A percentile compares a stretch with the other conserved stretches of the same genome.
phyloP scores from a whole-genome alignment of 2,113 vertebrate species.

The Anser cygnoides region DNA sequence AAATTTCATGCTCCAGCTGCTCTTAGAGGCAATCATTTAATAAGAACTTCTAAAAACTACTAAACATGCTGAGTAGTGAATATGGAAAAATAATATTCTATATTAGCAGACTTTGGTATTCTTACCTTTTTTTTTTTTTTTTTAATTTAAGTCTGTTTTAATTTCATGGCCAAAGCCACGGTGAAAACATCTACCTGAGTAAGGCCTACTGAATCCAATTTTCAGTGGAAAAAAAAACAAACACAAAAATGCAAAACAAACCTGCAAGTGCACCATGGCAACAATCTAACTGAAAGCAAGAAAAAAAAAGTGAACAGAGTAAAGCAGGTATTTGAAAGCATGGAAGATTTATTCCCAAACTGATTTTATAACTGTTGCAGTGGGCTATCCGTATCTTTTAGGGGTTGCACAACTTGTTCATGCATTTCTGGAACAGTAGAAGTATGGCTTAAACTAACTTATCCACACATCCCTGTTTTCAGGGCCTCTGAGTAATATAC shows the following conservation, averaged over 20 bases:
- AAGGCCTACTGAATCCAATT: neutral
- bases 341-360: neutral
- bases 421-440: neutral
- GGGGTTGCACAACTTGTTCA: neutral
- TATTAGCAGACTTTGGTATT: neutral
- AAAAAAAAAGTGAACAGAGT: neutral
- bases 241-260: neutral
- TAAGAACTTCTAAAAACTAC: neutral
- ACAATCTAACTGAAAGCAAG: neutral
- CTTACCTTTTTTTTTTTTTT: neutral
- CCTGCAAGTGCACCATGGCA: neutral
- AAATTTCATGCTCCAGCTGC: slow-evolving; percentile 52
- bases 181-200: neutral
- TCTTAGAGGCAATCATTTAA: neutral
- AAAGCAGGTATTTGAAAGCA: neutral
- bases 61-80: neutral
- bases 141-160: neutral
- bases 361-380: neutral
- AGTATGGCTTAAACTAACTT: neutral
- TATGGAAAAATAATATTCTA: neutral
- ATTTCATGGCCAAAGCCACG: neutral
- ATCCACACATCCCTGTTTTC: neutral
- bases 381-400: neutral
- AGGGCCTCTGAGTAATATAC: neutral
- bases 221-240: neutral